Conservation (phyloP, 1,140 invertebrate species). For the Drosophila virilis region DNA sequence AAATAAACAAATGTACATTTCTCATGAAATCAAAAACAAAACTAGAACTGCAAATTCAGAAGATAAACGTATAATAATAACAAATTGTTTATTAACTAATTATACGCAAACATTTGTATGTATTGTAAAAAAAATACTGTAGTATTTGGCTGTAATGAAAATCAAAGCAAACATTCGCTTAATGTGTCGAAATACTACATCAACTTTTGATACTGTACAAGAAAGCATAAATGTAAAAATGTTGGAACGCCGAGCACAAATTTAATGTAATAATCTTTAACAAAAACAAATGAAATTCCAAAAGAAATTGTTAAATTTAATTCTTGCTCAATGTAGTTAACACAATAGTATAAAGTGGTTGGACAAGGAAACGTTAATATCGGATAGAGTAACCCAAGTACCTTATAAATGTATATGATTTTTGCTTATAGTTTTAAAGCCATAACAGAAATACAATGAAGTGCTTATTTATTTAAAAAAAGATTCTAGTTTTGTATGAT, state of each 20-base stretch:
- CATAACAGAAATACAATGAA: slow-evolving; percentile 48
- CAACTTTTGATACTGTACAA: slow-evolving; percentile 62
- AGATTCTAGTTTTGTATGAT: slow-evolving; percentile 24
- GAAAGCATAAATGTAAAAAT: slow-evolving; percentile 52
- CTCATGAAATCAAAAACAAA: slow-evolving; percentile 47
- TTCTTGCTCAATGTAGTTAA: slow-evolving; percentile 75
- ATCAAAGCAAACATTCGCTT: slow-evolving; percentile 33
- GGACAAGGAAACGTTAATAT: slow-evolving; percentile 44
- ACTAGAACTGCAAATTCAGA: slow-evolving; percentile 19
- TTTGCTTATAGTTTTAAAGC: slow-evolving; percentile 60
- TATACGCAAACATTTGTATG: slow-evolving; percentile 65
- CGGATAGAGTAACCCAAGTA: slow-evolving; percentile 73
- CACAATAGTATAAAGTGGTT: slow-evolving; percentile 38
- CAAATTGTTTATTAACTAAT: slow-evolving; percentile 72
- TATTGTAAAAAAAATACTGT: slow-evolving; percentile 52
- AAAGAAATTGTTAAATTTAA: slow-evolving; percentile 56
- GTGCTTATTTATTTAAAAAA: slow-evolving; percentile 53
- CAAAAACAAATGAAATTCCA: slow-evolving; percentile 33
- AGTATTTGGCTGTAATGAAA: slow-evolving; percentile 58
- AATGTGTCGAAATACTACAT: slow-evolving; percentile 42
- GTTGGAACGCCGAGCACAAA: slow-evolving; percentile 62
- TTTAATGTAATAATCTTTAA: slow-evolving; percentile 44
- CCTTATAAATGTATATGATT: slow-evolving; percentile 79
- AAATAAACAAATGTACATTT: slow-evolving; percentile 62
- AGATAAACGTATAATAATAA: slow-evolving; percentile 29